Base-by-base conservation (phyloP, 1,140 invertebrate genomes). In the Agrypnia vestita region DNA sequence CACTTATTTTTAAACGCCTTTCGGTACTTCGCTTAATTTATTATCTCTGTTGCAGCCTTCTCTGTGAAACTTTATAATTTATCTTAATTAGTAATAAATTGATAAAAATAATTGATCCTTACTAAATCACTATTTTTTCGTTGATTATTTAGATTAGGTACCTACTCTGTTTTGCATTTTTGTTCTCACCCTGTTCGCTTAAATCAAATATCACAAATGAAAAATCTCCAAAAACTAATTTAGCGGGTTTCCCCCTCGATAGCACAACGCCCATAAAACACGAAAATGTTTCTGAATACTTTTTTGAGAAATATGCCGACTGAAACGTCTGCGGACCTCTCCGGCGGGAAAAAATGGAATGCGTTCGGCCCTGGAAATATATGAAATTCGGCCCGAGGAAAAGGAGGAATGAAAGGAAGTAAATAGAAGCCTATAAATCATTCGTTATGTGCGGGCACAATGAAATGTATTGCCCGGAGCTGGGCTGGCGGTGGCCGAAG, bases 401-500 rank as follows among this genome's bases (percentile, higher is more conserved):
- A 74, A 56, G 67, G 43, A 69, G 25, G 25, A 35, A 35, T 74
- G 17, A 80, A 67, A 76, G 61, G 78, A 64, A 80, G 73, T 67
- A 80, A 79, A 79, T 69, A 79, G 69, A 55, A 43, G 56, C 44
- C 74, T 8, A 74, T 81, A 81, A 81, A 81, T 81, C 80, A 81
- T 81, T 56, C 69, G 80, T 67, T 81, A 81, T 80, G 53, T 80
- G 64, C 53, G 67, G 56, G 49, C 25, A 81, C 80, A 73, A 78
- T 77, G 76, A 74, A 72, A 81, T 73, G 75, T 76, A 47, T 76
- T 76, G 75, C 73, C 67, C 35, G 49, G 44, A 71, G 67, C 0
- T 44, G 12, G 17, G 49, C 13, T 49, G 11, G 44, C 67, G 11
- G 17, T 71, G 67, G 67, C 19, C 17, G 49, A 71, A 71, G 67